Evolutionary conservation across 2,888 invertebrate genomes (phyloP), one percentile per base, ranked within the genome.

Genomic region (Philaethria dido): DNA sequence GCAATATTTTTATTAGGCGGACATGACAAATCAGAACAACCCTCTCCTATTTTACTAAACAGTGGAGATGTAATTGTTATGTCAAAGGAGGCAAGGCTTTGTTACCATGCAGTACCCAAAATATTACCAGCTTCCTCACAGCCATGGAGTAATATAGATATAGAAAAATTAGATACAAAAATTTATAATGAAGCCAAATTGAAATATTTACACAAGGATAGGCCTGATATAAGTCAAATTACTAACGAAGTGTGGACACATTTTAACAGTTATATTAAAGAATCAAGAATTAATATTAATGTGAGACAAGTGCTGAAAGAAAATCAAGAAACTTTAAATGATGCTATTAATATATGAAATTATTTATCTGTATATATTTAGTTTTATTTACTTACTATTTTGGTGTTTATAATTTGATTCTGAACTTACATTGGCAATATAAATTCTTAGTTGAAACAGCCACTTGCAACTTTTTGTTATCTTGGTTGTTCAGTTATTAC

Each of bases 1-100:
- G 99, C 98, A 14, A 94, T 99, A 78, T 99, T 99, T 86, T 92
- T 99, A 44, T 94, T 99, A 73, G 99, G 99, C 20, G 98, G 98
- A 0, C 83, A 83, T 74, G 94, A 94, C 0, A 95, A 95, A 76
- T 94, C 95, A 42, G 93, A 94, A 59, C 89, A 94, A 78, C 95
- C 97, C 2, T 89, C 93, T 18, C 94, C 97, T 0, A 79, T 99
- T 62, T 94, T 95, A 77, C 88, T 99, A 2, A 93, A 95, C 66
- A 98, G 97, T 87, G 99, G 99, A 0, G 99, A 99, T 87, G 93
- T 99, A 63, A 88, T 98, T 39, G 88, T 99, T 0, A 99, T 99
- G 99, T 96, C 97, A 2, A 95, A 95, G 69, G 93, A 94, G 75
- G 96, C 98, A 1, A 93, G 99, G 64, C 91, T 98, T 1, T 96